Percentiles rank a stretch among this genome's conserved stretches.
Evolutionary conservation across 2,797 vertebrate species (phyloP).

Genomic region (Poecilia wingei): DNA sequence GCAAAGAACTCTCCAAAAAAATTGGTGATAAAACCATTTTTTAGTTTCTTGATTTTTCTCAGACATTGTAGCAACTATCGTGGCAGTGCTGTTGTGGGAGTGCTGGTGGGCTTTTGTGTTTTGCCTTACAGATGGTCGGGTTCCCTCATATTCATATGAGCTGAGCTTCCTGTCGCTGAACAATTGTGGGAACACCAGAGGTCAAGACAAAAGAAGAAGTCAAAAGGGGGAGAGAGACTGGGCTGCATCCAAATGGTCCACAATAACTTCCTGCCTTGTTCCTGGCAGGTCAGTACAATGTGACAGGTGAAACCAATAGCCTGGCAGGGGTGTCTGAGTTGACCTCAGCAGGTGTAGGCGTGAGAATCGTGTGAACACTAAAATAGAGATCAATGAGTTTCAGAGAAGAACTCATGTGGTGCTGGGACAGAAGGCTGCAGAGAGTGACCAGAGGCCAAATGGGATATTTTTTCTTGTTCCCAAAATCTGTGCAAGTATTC

Average conservation of each 20-base stretch:
- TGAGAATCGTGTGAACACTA: slow-evolving; percentile 60
- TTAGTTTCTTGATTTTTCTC: background rate
- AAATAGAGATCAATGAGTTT: slow-evolving; percentile 43
- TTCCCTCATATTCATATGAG: slow-evolving; percentile 89
- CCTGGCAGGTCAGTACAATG: slow-evolving; percentile 70
- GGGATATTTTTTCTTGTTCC: background rate
- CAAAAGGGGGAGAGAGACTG: slow-evolving; percentile 70
- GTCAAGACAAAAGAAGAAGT: slow-evolving; percentile 78
- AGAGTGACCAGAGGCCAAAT: background rate
- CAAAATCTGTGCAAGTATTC: background rate
- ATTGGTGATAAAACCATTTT: background rate
- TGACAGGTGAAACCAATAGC: slow-evolving; percentile 79
- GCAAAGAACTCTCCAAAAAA: background rate
- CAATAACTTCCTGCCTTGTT: slow-evolving; percentile 74
- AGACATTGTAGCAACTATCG: background rate
- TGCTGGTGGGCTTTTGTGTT: slow-evolving; percentile 47
- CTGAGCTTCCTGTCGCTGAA: slow-evolving; percentile 80
- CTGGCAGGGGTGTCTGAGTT: slow-evolving; percentile 49
- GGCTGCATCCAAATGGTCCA: slow-evolving; percentile 88
- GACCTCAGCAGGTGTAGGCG: slow-evolving; percentile 62
- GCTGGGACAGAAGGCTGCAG: background rate
- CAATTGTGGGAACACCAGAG: slow-evolving; percentile 94
- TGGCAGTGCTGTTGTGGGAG: slow-evolving; percentile 9
- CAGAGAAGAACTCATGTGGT: slow-evolving; percentile 16
- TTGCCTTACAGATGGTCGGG: slow-evolving; percentile 91